phyloP scores from a whole-genome alignment of 1,140 invertebrate genomes.

The Megalonaias nervosa region DNA sequence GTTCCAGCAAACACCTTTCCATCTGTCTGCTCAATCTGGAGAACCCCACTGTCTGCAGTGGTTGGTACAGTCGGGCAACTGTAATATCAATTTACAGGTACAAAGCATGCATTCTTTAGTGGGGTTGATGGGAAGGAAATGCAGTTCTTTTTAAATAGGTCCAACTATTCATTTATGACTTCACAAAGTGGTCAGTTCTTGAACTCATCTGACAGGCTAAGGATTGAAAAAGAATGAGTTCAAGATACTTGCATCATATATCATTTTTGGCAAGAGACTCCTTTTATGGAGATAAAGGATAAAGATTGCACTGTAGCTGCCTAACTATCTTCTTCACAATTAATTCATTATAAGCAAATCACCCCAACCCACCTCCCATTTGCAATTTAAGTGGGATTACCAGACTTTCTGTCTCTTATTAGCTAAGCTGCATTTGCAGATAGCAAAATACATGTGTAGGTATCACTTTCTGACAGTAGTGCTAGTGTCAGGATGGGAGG shows the following conservation, averaged over 20 bases:
- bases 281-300: no score
- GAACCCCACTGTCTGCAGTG: slow-evolving; percentile 63
- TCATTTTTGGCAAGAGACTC: not conserved
- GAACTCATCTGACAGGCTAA: not conserved
- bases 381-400: not conserved
- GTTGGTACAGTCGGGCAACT: slow-evolving; percentile 54
- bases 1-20: slow-evolving; percentile 54
- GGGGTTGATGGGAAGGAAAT: not conserved
- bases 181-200: not conserved
- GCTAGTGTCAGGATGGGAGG: no score
- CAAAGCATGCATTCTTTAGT: not conserved
- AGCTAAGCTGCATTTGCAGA: no score
- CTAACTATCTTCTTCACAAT: no score
- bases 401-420: not conserved
- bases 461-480: no score
- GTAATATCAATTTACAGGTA: slow-evolving; percentile 51
- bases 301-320: no score
- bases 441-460: no score
- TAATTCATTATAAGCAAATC: no score
- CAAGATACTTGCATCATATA: not conserved
- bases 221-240: not conserved
- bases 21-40: slow-evolving; percentile 55
- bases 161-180: not conserved
- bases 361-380: not conserved
- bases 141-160: not conserved